Conservation (phyloP, 2,797 vertebrate species). For the Anisognathus igniventris region DNA sequence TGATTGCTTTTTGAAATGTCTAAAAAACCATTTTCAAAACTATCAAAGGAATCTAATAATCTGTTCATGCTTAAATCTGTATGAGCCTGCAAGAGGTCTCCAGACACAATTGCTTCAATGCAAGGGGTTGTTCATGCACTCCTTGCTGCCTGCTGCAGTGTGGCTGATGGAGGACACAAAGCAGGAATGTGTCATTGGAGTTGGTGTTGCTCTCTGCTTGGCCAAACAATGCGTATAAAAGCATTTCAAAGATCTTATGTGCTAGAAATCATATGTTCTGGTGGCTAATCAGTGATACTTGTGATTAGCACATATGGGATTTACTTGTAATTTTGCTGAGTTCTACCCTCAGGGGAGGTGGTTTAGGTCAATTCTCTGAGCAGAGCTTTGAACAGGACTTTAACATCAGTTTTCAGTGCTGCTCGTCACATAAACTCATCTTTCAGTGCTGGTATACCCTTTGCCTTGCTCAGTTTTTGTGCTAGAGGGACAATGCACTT, state of each 20-base stretch:
- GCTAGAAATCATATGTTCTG: not conserved
- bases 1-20: not conserved
- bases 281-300: not conserved
- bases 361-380: not conserved
- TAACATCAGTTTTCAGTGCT: not conserved
- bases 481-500: not conserved
- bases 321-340: not conserved
- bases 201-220: not conserved
- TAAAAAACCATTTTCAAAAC: not conserved
- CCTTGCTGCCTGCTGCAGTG: not conserved
- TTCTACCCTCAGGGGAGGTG: not conserved
- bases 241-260: not conserved
- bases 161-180: not conserved
- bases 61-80: not conserved
- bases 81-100: not conserved
- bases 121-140: fast-evolving
- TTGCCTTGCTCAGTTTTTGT: not conserved
- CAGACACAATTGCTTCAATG: not conserved
- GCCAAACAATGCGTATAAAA: not conserved
- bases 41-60: not conserved
- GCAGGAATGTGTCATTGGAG: not conserved
- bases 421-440: not conserved
- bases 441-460: not conserved
- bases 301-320: not conserved
- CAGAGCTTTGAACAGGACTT: not conserved